Evolutionary conservation across 1,140 invertebrate genomes (phyloP).

Genomic region (Lutraria rhynchaena): DNA sequence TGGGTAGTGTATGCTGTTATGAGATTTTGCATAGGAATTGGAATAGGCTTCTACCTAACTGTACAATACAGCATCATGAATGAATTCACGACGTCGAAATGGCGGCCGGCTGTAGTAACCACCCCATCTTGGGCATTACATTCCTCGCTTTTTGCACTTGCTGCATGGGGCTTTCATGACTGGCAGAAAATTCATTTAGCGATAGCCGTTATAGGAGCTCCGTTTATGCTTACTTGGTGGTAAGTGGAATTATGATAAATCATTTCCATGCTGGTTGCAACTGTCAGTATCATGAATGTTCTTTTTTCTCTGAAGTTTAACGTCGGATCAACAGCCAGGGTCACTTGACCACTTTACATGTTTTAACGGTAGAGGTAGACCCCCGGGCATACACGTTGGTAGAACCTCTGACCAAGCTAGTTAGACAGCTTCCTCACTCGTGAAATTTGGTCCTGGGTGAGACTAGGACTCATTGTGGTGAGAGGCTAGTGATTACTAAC

Average conservation of each 20-base stretch:
- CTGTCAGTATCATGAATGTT: no score
- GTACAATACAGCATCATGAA: constrained; percentile 51
- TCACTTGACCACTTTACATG: no score
- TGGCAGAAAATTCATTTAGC: constrained; percentile 63
- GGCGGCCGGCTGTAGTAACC: constrained; percentile 26
- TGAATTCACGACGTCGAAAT: constrained; percentile 52
- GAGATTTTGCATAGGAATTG: constrained; percentile 69
- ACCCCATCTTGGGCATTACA: constrained; percentile 47
- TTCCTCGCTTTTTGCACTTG: constrained; percentile 50
- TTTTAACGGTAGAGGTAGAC: no score
- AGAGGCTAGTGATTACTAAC: no score
- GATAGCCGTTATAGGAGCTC: constrained; percentile 55
- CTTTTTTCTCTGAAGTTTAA: no score
- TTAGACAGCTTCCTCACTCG: no score
- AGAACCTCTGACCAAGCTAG: no score
- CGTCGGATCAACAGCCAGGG: no score
- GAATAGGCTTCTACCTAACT: constrained; percentile 54
- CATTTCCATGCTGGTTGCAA: no score
- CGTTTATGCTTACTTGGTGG: constrained; percentile 66
- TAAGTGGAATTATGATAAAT: constrained; percentile 33
- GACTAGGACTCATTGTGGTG: no score
- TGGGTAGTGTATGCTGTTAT: constrained; percentile 74
- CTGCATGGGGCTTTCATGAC: constrained; percentile 58
- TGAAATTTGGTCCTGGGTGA: no score
- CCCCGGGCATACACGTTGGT: no score